These are phyloP conservation scores for Sturnus vulgaris DNA, from an alignment of 2,113 vertebrate genomes.

Conservation along the genomic window DNA sequence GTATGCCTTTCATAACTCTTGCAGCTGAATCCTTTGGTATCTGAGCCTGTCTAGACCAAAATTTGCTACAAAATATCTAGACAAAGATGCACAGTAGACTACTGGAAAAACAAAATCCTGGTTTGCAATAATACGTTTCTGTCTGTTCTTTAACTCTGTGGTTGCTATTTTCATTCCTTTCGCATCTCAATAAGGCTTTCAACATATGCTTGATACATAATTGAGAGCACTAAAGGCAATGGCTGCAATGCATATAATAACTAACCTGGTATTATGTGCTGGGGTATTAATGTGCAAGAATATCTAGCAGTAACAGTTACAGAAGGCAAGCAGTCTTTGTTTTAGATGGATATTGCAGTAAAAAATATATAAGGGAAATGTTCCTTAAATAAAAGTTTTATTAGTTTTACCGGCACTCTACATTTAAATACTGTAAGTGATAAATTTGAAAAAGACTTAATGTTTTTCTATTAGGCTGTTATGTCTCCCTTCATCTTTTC, in stretches of 20 bases:
- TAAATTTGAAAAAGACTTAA: constrained; percentile 6
- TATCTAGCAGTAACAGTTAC: background rate
- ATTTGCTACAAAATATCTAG: background rate
- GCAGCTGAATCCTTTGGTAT: background rate
- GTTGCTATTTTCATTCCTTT: background rate
- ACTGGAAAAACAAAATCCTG: background rate
- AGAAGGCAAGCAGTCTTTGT: background rate
- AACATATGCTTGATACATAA: background rate
- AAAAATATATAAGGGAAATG: background rate
- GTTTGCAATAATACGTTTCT: background rate
- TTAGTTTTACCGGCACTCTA: background rate
- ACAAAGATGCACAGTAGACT: background rate
- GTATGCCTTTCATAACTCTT: background rate
- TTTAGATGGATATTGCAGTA: background rate
- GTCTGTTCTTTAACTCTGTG: background rate
- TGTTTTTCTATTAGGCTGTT: constrained; percentile 3
- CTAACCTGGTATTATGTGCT: background rate
- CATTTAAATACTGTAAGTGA: background rate
- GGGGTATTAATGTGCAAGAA: background rate
- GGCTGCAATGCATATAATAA: background rate
- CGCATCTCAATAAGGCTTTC: background rate
- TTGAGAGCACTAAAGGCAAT: background rate
- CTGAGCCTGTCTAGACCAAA: background rate
- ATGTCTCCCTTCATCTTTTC: constrained; percentile 1
- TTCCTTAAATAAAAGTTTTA: background rate